A percentile compares a stretch with the other conserved stretches of the same genome.
phyloP scores from a whole-genome alignment of 2,113 vertebrate species.

The Phoenicopterus ruber region DNA sequence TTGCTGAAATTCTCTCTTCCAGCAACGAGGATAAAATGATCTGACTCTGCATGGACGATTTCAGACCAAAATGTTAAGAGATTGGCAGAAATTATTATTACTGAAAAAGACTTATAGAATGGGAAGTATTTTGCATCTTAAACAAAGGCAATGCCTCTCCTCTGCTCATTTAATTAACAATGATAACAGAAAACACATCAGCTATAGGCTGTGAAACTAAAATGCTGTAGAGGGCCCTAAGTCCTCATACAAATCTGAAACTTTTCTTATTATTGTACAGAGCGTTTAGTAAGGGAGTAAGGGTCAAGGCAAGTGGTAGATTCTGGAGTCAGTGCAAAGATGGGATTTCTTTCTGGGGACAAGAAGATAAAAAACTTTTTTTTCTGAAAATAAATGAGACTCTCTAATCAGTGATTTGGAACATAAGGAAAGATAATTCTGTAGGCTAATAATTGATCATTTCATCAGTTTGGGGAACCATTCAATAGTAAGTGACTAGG shows the following conservation, averaged over 20 bases:
- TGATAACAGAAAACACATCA: background rate
- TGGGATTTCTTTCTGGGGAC: background rate
- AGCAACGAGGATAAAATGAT: background rate
- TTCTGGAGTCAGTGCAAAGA: background rate
- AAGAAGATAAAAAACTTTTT: background rate
- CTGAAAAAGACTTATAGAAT: background rate
- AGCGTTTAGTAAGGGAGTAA: background rate
- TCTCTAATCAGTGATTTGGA: background rate
- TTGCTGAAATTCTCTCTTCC: background rate
- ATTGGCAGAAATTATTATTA: background rate
- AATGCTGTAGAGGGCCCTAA: background rate
- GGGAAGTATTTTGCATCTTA: background rate
- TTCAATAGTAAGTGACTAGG: background rate
- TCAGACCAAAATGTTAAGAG: background rate
- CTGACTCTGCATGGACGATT: background rate
- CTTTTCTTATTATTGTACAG: background rate
- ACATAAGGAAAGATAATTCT: background rate
- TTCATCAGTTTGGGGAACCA: background rate
- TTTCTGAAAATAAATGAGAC: background rate
- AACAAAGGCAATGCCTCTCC: background rate
- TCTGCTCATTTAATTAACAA: background rate
- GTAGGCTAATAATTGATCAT: background rate
- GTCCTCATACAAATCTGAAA: background rate
- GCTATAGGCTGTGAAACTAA: background rate
- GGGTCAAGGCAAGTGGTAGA: background rate